Evolutionary conservation across 1,140 invertebrate species (phyloP).

Genomic region (Portunus trituberculatus): DNA sequence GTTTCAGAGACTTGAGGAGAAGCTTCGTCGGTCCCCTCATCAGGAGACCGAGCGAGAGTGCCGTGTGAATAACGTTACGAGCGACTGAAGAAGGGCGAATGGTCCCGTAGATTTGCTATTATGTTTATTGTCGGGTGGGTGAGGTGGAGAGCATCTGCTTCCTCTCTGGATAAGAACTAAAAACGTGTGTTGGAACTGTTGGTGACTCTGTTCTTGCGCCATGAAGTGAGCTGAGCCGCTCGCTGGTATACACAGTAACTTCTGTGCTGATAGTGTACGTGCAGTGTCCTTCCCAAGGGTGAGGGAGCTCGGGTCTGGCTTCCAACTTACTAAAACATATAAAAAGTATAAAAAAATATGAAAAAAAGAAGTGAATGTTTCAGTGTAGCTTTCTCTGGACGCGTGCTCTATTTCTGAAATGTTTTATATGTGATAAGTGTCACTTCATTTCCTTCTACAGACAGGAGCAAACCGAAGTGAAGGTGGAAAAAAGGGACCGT

Average conservation of each 20-base stretch:
- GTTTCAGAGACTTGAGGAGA: conserved; percentile 55
- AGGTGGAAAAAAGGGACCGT: not conserved
- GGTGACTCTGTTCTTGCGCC: not conserved
- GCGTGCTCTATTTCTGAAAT: not conserved
- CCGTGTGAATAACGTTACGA: conserved; percentile 4
- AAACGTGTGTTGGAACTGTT: not conserved
- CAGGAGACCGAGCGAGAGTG: conserved; percentile 61
- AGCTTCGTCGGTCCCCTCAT: conserved; percentile 50
- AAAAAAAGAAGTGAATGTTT: not conserved
- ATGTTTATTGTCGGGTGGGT: conserved; percentile 10
- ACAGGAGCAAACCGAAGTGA: not conserved
- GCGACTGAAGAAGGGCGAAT: not conserved
- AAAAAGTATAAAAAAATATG: not conserved
- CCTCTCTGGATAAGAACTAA: not conserved
- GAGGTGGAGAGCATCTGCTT: not conserved
- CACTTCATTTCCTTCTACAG: not conserved
- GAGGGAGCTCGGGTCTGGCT: not conserved
- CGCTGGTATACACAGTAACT: not conserved
- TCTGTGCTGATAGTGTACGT: too few relatives aligned
- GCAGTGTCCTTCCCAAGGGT: not conserved
- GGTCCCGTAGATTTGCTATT: not conserved
- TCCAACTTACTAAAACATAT: conserved; percentile 6
- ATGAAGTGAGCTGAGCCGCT: not conserved
- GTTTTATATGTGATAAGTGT: not conserved
- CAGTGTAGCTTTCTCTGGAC: not conserved